Percentiles rank a stretch among this genome's conserved stretches.
Conservation (phyloP, 2,888 invertebrate species). For the Alsophila aescularia region DNA sequence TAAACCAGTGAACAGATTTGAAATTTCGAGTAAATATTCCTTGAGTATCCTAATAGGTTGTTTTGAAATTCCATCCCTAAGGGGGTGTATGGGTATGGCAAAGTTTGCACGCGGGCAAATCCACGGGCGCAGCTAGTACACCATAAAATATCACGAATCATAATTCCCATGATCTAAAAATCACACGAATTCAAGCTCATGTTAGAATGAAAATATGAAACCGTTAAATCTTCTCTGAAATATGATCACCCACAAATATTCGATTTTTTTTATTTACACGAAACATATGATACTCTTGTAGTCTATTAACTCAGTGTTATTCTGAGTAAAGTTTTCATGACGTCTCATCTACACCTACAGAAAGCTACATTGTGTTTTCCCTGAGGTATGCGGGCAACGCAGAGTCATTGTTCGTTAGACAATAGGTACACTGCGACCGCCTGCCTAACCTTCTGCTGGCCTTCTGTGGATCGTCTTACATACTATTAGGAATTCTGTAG, state of each 20-base stretch:
- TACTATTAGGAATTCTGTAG: not conserved
- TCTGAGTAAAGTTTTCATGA: constrained; percentile 11
- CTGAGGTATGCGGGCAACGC: not conserved
- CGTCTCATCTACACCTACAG: constrained; percentile 2
- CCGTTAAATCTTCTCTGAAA: not conserved
- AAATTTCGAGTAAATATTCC: no score
- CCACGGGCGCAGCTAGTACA: no score
- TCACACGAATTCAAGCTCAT: not conserved
- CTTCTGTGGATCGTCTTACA: not conserved
- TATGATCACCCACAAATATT: not conserved
- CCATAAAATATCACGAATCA: not conserved
- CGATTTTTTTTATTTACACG: constrained; percentile 7
- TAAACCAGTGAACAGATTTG: no score
- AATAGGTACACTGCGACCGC: not conserved
- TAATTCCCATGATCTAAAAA: no score
- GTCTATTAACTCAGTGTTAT: not conserved
- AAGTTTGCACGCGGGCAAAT: no score
- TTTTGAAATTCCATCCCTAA: no score
- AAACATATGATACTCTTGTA: not conserved
- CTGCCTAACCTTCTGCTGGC: not conserved
- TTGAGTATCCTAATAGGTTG: no score
- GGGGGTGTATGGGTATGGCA: no score
- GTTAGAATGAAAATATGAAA: not conserved
- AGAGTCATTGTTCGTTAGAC: constrained; percentile 1
- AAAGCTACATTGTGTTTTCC: not conserved